Conservation (phyloP, 1,140 invertebrate genomes). For the Meloidogyne hapla region DNA sequence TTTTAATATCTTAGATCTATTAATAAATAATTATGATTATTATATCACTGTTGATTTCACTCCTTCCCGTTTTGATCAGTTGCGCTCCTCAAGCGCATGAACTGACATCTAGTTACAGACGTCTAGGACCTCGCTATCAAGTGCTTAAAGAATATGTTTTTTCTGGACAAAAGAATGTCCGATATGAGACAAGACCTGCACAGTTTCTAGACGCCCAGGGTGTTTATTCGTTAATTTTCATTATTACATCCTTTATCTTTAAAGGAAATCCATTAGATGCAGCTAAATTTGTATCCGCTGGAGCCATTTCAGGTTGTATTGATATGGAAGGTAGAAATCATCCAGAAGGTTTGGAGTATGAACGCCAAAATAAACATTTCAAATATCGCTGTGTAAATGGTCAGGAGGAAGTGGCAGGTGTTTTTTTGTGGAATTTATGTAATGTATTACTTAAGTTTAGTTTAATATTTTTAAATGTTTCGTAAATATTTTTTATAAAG, state of each 20-base stretch:
- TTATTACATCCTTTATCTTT: conserved; percentile 9
- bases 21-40: background rate
- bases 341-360: conserved; percentile 41
- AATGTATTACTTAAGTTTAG: background rate
- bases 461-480: background rate
- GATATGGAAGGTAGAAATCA: conserved; percentile 38
- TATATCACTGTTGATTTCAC: background rate
- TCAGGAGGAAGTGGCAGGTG: conserved; percentile 45
- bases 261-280: conserved; percentile 31
- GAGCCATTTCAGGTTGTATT: conserved; percentile 22
- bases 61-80: background rate
- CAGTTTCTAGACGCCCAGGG: conserved; percentile 2
- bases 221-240: conserved; percentile 3
- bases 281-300: background rate
- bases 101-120: background rate
- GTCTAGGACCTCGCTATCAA: conserved; percentile 22
- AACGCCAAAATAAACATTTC: conserved; percentile 51
- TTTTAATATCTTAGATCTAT: background rate
- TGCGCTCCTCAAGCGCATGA: background rate
- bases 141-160: conserved; percentile 32
- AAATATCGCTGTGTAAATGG: conserved; percentile 51
- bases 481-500: background rate
- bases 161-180: conserved; percentile 29
- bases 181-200: conserved; percentile 32
- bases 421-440: background rate